A percentile compares a stretch with the other conserved stretches of the same genome.
Evolutionary conservation across 2,797 vertebrate species (phyloP).

Genomic region (Limnodromus scolopaceus): DNA sequence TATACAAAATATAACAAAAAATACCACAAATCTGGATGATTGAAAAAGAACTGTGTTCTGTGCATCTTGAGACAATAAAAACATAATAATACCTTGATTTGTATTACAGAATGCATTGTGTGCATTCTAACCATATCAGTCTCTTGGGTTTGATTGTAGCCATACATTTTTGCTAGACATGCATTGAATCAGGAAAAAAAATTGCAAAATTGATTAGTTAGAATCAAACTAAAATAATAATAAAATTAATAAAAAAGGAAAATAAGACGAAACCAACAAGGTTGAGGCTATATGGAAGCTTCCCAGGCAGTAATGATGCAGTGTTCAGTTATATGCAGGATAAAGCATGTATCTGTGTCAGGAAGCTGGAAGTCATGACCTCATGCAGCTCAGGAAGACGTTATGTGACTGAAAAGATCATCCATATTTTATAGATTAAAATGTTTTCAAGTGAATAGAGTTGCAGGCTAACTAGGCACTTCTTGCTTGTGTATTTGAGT

Average conservation of each 20-base stretch:
- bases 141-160: neutral
- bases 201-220: neutral
- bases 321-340: neutral
- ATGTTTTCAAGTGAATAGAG: neutral
- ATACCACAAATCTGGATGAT: neutral
- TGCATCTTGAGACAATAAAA: neutral
- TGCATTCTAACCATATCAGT: neutral
- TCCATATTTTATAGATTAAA: neutral
- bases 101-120: neutral
- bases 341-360: neutral
- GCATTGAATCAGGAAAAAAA: neutral
- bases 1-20: no score
- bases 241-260: neutral
- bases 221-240: neutral
- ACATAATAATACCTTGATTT: neutral
- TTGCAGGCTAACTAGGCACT: neutral
- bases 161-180: neutral
- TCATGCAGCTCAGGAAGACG: neutral
- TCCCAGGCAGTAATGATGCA: neutral
- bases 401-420: neutral
- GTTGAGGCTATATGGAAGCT: neutral
- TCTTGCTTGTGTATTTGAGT: neutral
- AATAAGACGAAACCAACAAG: neutral
- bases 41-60: neutral
- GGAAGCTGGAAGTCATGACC: neutral